Base-by-base conservation (phyloP, 1,140 invertebrate genomes). In the Panagrolaimus sp. region DNA sequence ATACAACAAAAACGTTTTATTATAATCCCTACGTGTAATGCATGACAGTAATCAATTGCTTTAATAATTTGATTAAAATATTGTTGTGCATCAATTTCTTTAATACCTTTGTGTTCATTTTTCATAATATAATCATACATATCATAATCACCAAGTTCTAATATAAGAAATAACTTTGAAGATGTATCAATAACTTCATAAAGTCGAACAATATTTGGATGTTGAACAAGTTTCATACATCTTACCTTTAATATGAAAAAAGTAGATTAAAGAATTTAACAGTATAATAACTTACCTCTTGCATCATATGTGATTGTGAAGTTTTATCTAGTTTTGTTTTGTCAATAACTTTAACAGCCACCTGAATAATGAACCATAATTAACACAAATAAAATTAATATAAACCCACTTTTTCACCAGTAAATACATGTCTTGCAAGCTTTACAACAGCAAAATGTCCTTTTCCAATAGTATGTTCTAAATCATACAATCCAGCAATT, bases 181-280 rank as follows among this genome's bases (percentile, higher is more conserved):
- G 85, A 91, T 20, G 96, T 99, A 85, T 99, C 96, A 81, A 99
- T 98, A 57, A 97, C 93, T 87, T 99, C 94, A 84, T 98, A 99
- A 9, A 99, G 86, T 62, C 95, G 87, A 14, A 99, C 95, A 25
- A 99, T 94, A 86, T 99, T 94, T 8, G 88, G 94, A 87, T 99
- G 96, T 83, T 98, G 95, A 13, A 98, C 95, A 76, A 98, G 85
- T 85, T 98, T 98, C 95, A 98, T 98, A 83, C 95, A 98, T 72
- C 93, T 87, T 68, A 96, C 85, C 77, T 83, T 20, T 46, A 77
- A 67, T 9, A 27, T n/a, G n/a, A n/a, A n/a, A n/a, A n/a, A n/a
- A n/a, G n/a, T n/a, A n/a, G n/a, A n/a, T n/a, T n/a, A n/a, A n/a
- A 43, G 14, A 25, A 16, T 9, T 14, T 0, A 45, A 46, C 11